A percentile compares a stretch with the other conserved stretches of the same genome.
Evolutionary conservation across 2,888 invertebrate species (phyloP).

Genomic region (Diplolepis rosae): DNA sequence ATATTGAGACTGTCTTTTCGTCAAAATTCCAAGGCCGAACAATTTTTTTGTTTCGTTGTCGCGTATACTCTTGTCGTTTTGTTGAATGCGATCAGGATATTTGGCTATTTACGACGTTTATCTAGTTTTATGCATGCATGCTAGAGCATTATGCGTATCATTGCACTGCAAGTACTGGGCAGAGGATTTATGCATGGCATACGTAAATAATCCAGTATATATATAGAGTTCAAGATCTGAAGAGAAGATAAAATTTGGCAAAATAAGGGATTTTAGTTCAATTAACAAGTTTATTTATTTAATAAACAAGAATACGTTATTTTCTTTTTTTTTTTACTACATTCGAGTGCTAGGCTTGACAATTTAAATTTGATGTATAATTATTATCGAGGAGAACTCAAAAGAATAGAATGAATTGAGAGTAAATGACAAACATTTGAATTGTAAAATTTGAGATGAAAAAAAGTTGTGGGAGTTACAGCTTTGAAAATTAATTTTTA

Average conservation of each 20-base stretch:
- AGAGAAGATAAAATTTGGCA: neutral
- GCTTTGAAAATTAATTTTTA: too few relatives aligned
- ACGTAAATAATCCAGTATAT: neutral
- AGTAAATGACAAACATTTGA: neutral
- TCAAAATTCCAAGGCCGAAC: slow-evolving; percentile 4
- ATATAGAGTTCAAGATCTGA: neutral
- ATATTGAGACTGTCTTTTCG: neutral
- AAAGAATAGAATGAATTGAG: neutral
- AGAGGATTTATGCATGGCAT: neutral
- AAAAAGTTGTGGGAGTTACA: too few relatives aligned
- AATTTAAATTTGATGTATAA: neutral
- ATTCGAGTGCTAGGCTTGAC: too few relatives aligned
- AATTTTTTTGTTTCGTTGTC: neutral
- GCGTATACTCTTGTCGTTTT: neutral
- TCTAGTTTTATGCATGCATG: neutral
- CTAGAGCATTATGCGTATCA: neutral
- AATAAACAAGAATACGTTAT: too few relatives aligned
- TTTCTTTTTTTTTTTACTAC: too few relatives aligned
- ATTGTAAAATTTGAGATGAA: too few relatives aligned
- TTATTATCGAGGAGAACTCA: neutral
- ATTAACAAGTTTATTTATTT: too few relatives aligned
- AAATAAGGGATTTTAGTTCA: too few relatives aligned
- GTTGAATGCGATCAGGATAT: slow-evolving; percentile 15
- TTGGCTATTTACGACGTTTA: slow-evolving; percentile 10
- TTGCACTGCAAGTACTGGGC: neutral